phyloP scores from a whole-genome alignment of 2,797 vertebrate genomes.

The Hemibagrus guttatus region DNA sequence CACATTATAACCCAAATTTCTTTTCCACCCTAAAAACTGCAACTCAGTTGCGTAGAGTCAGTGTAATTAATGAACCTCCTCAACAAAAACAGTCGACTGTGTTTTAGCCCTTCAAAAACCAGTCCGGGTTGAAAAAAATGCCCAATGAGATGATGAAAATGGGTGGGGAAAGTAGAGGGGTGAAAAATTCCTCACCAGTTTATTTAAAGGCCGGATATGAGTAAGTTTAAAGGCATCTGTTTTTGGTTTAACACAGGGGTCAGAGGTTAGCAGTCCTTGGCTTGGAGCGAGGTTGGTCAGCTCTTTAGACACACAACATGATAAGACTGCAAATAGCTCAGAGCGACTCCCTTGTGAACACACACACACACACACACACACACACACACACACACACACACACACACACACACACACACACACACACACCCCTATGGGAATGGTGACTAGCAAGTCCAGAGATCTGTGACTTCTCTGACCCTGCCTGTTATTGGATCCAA shows the following conservation, averaged over 20 bases:
- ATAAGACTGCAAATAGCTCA: constrained; percentile 75
- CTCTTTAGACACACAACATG: constrained; percentile 77
- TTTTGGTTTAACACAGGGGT: constrained; percentile 83
- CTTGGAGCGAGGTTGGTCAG: constrained; percentile 79
- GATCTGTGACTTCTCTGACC: constrained; percentile 74
- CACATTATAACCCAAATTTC: constrained; percentile 83
- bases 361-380: constrained; percentile 14
- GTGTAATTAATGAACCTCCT: constrained; percentile 38
- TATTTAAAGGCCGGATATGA: constrained; percentile 86
- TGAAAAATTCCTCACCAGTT: constrained; percentile 76
- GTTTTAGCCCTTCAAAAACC: constrained; percentile 60
- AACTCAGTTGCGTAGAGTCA: constrained; percentile 36
- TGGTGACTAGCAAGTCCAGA: constrained; percentile 68
- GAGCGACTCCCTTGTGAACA: constrained; percentile 70
- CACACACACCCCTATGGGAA: constrained; percentile 53
- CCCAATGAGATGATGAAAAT: constrained; percentile 31
- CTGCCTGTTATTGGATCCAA: constrained; percentile 62
- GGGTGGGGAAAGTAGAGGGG: constrained; percentile 42
- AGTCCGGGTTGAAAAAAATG: background rate
- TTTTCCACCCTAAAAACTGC: constrained; percentile 76
- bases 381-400: constrained; percentile 48
- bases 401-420: constrained; percentile 23
- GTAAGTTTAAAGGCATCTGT: constrained; percentile 87
- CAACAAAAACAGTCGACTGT: constrained; percentile 47
- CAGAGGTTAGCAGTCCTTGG: constrained; percentile 84